Conservation (phyloP, 2,113 vertebrate species). For the Stigmatopora argus region DNA sequence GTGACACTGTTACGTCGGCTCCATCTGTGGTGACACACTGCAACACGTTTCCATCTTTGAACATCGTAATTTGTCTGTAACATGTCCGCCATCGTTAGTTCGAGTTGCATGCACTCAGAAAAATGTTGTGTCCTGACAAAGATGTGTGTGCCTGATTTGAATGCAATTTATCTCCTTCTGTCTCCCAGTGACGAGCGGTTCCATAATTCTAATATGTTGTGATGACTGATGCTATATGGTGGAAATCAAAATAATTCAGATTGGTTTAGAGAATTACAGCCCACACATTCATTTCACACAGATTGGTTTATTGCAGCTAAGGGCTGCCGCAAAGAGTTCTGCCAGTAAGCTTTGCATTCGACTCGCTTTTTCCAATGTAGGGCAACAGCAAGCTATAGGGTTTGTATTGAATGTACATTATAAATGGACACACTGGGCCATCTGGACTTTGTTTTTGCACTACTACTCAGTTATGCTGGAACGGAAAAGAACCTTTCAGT, state of each 20-base stretch:
- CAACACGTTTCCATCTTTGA: constrained; percentile 57
- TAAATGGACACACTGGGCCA: background rate
- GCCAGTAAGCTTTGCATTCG: constrained; percentile 8
- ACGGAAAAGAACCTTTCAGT: background rate
- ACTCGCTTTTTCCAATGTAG: background rate
- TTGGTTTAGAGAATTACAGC: constrained; percentile 9
- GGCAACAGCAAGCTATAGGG: constrained; percentile 12
- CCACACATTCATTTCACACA: constrained; percentile 13
- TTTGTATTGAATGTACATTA: constrained; percentile 9
- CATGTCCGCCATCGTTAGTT: constrained; percentile 50
- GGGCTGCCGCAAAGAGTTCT: constrained; percentile 20
- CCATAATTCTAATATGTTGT: constrained; percentile 18
- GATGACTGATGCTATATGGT: constrained; percentile 19
- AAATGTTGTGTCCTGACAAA: constrained; percentile 57
- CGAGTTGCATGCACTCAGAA: constrained; percentile 64
- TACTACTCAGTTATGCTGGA: background rate
- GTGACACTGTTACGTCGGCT: constrained; percentile 52
- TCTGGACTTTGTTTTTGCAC: background rate
- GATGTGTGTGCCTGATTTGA: constrained; percentile 64
- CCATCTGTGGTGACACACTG: constrained; percentile 62
- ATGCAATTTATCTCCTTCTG: constrained; percentile 40
- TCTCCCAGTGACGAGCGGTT: constrained; percentile 47
- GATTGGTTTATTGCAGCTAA: constrained; percentile 20
- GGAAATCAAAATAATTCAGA: constrained; percentile 16
- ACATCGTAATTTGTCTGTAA: constrained; percentile 51